These are phyloP conservation scores for Spinibarbus caldwelli DNA, from an alignment of 2,797 vertebrate species.

Conservation along the genomic window DNA sequence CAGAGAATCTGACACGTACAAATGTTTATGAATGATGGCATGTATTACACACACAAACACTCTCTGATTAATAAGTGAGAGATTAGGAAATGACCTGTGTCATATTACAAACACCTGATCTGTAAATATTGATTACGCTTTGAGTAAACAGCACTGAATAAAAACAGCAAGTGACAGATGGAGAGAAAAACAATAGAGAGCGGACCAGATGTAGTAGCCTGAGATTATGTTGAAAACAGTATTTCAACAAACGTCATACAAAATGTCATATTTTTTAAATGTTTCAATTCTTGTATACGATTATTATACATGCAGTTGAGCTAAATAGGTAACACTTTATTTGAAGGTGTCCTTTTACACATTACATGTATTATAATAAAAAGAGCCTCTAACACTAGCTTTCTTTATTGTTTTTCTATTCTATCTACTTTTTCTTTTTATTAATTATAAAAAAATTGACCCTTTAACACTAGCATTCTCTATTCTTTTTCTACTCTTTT, in stretches of 20 bases:
- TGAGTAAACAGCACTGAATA: slow-evolving; percentile 35
- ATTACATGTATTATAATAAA: too few relatives aligned
- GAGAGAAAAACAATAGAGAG: not conserved
- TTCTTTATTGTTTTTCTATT: too few relatives aligned
- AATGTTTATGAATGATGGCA: not conserved
- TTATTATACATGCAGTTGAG: not conserved
- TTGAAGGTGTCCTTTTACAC: too few relatives aligned
- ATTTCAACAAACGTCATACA: not conserved
- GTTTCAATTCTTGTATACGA: not conserved
- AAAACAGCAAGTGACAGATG: slow-evolving; percentile 29
- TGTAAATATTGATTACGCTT: slow-evolving; percentile 39
- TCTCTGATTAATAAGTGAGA: slow-evolving; percentile 48
- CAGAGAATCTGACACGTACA: not conserved
- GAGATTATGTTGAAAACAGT: not conserved
- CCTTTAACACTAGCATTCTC: too few relatives aligned
- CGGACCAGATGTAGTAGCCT: not conserved
- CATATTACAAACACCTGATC: slow-evolving; percentile 46
- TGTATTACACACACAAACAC: not conserved
- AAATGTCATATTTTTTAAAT: not conserved
- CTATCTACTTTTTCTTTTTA: too few relatives aligned
- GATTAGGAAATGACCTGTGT: slow-evolving; percentile 59
- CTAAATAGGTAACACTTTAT: too few relatives aligned
- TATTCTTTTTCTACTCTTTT: too few relatives aligned
- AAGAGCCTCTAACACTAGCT: too few relatives aligned
- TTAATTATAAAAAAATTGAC: too few relatives aligned